phyloP scores from a whole-genome alignment of 2,113 vertebrate species.

The Nipponia nippon region DNA sequence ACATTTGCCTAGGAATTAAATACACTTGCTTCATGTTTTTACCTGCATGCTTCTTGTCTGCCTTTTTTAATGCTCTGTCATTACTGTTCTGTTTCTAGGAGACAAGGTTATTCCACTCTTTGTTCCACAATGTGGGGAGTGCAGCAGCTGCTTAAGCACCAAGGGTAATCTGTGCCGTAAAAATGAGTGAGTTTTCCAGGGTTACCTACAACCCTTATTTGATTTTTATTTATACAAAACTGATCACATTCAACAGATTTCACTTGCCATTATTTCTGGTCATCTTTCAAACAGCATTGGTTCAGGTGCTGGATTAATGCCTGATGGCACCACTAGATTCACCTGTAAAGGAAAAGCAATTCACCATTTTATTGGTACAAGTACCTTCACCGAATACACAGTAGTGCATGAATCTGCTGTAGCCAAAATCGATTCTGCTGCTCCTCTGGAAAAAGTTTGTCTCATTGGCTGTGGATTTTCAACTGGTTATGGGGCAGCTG shows the following conservation, averaged over 20 bases:
- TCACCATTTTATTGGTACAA: conserved; percentile 56
- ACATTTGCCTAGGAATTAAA: background rate
- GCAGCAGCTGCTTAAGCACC: conserved; percentile 34
- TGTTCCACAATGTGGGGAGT: conserved; percentile 68
- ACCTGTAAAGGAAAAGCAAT: conserved; percentile 70
- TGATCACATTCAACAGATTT: background rate
- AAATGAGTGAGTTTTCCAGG: conserved; percentile 44
- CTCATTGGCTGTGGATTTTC: conserved; percentile 73
- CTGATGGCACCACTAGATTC: conserved; percentile 68
- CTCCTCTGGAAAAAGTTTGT: conserved; percentile 69
- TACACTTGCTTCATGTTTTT: background rate
- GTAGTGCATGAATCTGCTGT: conserved; percentile 54
- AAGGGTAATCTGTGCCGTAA: conserved; percentile 55
- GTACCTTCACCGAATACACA: conserved; percentile 74
- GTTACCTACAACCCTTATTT: background rate
- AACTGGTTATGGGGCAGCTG: conserved; percentile 69
- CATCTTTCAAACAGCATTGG: conserved; percentile 11
- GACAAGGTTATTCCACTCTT: conserved; percentile 73
- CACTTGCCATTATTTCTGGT: background rate
- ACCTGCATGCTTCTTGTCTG: background rate
- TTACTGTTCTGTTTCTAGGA: conserved; percentile 51
- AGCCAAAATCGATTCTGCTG: conserved; percentile 49
- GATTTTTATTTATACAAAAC: background rate
- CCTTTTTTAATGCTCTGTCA: background rate
- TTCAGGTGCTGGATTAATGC: conserved; percentile 28